Evolutionary conservation across 1,140 invertebrate species (phyloP).

Genomic region (Drosophila chauvacae): DNA sequence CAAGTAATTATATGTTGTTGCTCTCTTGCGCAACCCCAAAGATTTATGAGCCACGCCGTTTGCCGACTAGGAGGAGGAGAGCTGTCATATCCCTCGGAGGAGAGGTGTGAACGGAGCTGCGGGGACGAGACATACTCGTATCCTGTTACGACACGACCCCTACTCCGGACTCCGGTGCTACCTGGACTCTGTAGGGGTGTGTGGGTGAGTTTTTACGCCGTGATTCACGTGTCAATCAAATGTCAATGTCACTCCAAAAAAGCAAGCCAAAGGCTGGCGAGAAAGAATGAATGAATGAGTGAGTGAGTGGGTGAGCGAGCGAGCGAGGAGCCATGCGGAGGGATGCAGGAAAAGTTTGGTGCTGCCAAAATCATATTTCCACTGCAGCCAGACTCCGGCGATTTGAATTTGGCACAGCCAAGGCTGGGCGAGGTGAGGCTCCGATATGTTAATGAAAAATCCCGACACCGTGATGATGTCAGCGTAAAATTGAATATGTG

Average conservation of each 20-base stretch:
- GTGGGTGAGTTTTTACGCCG: slow-evolving; percentile 61
- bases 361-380: slow-evolving; percentile 46
- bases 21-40: slow-evolving; percentile 22
- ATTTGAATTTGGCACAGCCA: slow-evolving; percentile 35
- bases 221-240: slow-evolving; percentile 84
- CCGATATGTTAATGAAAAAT: slow-evolving; percentile 48
- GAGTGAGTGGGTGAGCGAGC: neutral
- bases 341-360: slow-evolving; percentile 28
- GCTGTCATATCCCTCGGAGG: slow-evolving; percentile 37
- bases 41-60: slow-evolving; percentile 40
- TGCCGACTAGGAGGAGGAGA: slow-evolving; percentile 6
- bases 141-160: slow-evolving; percentile 56
- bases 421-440: slow-evolving; percentile 1
- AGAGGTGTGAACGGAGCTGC: slow-evolving; percentile 15
- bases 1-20: slow-evolving; percentile 56
- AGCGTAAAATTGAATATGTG: slow-evolving; percentile 59
- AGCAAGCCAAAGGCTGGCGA: slow-evolving; percentile 18
- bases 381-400: slow-evolving; percentile 39
- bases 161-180: neutral
- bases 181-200: slow-evolving; percentile 14
- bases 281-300: slow-evolving; percentile 35
- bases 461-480: slow-evolving; percentile 41
- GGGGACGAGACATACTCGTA: slow-evolving; percentile 21
- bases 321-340: neutral
- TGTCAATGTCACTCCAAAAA: slow-evolving; percentile 78